Evolutionary conservation across 2,888 invertebrate genomes (phyloP), one percentile per base, ranked within the genome.

Genomic region (Thymelicus acteon): DNA sequence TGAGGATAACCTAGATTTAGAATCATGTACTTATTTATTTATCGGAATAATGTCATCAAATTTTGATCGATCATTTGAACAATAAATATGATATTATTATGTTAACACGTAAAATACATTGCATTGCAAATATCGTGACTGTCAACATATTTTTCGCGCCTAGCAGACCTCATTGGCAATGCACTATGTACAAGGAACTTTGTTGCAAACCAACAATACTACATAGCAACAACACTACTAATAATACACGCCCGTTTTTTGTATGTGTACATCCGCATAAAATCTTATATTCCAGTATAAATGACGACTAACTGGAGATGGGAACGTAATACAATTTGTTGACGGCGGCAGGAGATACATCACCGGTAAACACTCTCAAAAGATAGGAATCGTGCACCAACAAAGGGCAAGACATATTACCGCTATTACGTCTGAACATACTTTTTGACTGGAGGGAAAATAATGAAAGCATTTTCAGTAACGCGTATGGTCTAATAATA

Each of bases 241-340:
- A 2, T 40, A 7, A 7, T 8, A 8, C 40, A 40, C 8, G 40
- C 0, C 40, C 1, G 8, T 10, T 4, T 44, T 10, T 44, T 44
- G 10, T 44, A 10, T 44, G 8, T 7, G 10, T 10, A 31, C 31
- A 31, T 47, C 2, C 47, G 12, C 12, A 47, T 47, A 52, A 15
- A 49, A 52, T 19, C 2, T 52, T 52, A 8, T 52, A 52, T 52
- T 52, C 7, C 7, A 1, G 7, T 52, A 83, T 81, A 86, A 86
- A 86, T 84, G 83, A 84, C 79, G 82, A 44, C 10, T 44, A 44
- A 44, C 83, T 82, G 79, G 78, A 81, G 80, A 82, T 76, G 80
- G 83, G 82, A 76, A 71, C 78, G 82, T 82, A 88, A 87, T 82
- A 82, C 84, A 85, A 88, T 88, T 87, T 85, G 80, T 80, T 84